Conservation (phyloP, 2,113 vertebrate species). For the Prietella phreatophila region DNA sequence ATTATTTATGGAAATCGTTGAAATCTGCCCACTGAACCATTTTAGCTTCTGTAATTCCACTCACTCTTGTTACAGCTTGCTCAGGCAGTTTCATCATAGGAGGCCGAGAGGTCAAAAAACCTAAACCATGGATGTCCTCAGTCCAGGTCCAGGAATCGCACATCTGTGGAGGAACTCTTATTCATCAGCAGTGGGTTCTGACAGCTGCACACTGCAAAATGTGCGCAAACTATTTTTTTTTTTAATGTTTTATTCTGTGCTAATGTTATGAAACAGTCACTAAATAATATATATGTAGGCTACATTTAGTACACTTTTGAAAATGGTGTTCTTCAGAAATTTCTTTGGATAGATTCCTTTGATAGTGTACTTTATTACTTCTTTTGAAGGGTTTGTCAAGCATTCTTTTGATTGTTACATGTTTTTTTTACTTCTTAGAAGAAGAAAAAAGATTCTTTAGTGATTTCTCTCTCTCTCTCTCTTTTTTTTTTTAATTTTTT, state of each 20-base stretch:
- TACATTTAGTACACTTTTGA: neutral
- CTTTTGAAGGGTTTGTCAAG: neutral
- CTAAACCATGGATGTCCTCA: slow-evolving; percentile 46
- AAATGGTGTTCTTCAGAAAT: neutral
- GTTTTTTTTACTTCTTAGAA: neutral
- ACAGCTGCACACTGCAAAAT: slow-evolving; percentile 38
- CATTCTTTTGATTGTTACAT: neutral
- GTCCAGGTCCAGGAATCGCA: neutral
- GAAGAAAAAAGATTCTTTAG: neutral
- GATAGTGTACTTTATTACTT: neutral
- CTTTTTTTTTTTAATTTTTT: no score
- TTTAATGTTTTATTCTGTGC: neutral
- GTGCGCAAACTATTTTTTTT: slow-evolving; percentile 18
- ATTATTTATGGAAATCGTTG: neutral
- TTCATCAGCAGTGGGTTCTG: slow-evolving; percentile 50
- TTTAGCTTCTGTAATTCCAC: neutral
- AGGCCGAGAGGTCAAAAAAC: slow-evolving; percentile 44
- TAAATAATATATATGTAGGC: neutral
- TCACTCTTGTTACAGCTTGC: slow-evolving; percentile 17
- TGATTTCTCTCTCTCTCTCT: no score
- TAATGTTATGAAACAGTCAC: neutral
- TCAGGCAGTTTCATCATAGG: slow-evolving; percentile 39
- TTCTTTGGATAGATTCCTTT: neutral
- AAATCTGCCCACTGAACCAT: neutral
- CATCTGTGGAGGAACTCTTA: slow-evolving; percentile 50